Conservation (phyloP, 2,797 vertebrate species). For the Etheostoma perlongum region DNA sequence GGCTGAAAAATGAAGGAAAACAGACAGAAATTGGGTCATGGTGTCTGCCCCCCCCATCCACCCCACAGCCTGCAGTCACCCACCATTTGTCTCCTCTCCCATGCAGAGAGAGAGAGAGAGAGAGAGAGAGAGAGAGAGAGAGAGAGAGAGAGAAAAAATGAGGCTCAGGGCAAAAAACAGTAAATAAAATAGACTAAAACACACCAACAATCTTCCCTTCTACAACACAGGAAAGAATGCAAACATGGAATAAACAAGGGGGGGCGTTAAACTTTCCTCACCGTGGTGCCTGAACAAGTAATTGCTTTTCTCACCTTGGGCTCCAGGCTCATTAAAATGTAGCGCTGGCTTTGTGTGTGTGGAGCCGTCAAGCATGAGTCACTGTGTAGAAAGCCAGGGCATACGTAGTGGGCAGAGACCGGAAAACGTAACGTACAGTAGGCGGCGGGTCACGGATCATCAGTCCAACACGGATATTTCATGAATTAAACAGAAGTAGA, state of each 20-base stretch:
- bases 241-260: constrained; percentile 33
- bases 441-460: constrained; percentile 10
- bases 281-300: constrained; percentile 34
- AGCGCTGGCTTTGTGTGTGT: background rate
- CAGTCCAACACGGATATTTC: background rate
- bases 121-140: no score
- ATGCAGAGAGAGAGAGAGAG: constrained; percentile 1
- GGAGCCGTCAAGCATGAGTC: constrained; percentile 37
- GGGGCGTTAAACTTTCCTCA: constrained; percentile 24
- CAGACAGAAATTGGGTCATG: constrained; percentile 42
- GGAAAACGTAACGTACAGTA: background rate
- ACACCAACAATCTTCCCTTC: background rate
- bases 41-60: constrained; percentile 8
- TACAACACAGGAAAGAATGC: constrained; percentile 15
- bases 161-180: constrained; percentile 14
- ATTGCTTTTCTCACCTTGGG: constrained; percentile 51
- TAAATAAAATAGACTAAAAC: background rate
- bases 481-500: constrained; percentile 11
- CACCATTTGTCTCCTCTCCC: constrained; percentile 46
- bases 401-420: constrained; percentile 7
- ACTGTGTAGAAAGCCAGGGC: constrained; percentile 3
- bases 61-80: constrained; percentile 33
- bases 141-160: no score
- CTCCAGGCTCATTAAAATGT: constrained; percentile 55
- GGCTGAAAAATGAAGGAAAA: background rate